Conservation (phyloP, 2,797 vertebrate genomes). For the Schizopygopsis malacanthus region DNA sequence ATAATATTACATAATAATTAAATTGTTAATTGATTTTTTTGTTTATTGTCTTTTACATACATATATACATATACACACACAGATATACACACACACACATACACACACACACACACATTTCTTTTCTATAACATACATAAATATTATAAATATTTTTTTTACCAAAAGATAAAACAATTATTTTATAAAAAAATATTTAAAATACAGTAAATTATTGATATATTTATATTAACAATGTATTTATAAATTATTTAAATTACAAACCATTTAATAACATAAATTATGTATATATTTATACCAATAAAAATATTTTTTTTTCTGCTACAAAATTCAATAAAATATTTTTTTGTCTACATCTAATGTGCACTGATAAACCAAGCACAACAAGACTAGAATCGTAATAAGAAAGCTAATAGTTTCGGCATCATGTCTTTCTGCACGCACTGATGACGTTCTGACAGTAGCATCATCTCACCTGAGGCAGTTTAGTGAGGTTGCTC, state of each 20-base stretch:
- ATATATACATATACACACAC: no score
- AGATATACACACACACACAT: no score
- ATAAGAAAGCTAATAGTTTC: not conserved
- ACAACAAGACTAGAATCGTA: not conserved
- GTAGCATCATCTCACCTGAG: conserved; percentile 71
- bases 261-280: not conserved
- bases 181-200: no score
- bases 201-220: no score
- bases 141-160: no score
- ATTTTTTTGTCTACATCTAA: not conserved
- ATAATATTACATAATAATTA: no score
- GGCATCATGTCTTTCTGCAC: not conserved
- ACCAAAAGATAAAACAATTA: no score
- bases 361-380: not conserved
- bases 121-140: no score
- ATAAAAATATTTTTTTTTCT: not conserved
- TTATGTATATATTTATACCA: not conserved
- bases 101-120: no score
- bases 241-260: not conserved
- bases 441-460: not conserved
- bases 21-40: no score
- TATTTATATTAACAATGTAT: not conserved
- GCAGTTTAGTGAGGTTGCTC: conserved; percentile 96
- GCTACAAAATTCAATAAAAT: not conserved
- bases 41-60: no score